Conservation (phyloP, 2,888 invertebrate genomes). For the Zelleria hepariella region DNA sequence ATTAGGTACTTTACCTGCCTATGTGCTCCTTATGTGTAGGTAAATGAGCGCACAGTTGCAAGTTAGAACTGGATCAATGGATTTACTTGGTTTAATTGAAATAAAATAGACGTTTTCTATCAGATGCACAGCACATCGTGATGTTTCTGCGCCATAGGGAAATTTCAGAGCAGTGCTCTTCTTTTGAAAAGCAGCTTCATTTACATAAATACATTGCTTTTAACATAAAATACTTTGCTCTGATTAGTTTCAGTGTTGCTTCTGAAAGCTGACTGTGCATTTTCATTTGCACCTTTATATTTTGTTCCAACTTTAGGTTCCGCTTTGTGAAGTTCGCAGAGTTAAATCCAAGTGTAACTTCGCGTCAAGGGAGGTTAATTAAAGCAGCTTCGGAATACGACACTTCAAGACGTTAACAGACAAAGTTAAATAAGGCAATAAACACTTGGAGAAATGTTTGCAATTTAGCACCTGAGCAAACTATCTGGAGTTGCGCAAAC, state of each 20-base stretch:
- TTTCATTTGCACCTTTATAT: not conserved
- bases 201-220: not conserved
- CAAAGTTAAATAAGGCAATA: constrained; percentile 36
- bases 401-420: constrained; percentile 36
- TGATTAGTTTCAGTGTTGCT: not conserved
- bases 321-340: not conserved
- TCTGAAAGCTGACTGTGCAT: not conserved
- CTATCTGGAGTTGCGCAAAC: not conserved
- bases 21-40: too few relatives aligned
- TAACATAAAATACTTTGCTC: not conserved
- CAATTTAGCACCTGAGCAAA: constrained; percentile 3
- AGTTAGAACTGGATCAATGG: not conserved
- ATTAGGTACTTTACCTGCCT: not conserved
- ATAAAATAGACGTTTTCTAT: too few relatives aligned
- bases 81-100: constrained; percentile 7
- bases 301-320: not conserved
- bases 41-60: not conserved
- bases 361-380: constrained; percentile 31
- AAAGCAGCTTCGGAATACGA: constrained; percentile 38
- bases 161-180: not conserved
- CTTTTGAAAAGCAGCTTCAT: not conserved
- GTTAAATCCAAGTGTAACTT: constrained; percentile 1
- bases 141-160: too few relatives aligned
- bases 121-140: too few relatives aligned
- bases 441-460: constrained; percentile 14